Conservation (phyloP, 2,797 vertebrate species). For the Craterocephalus amniculus region DNA sequence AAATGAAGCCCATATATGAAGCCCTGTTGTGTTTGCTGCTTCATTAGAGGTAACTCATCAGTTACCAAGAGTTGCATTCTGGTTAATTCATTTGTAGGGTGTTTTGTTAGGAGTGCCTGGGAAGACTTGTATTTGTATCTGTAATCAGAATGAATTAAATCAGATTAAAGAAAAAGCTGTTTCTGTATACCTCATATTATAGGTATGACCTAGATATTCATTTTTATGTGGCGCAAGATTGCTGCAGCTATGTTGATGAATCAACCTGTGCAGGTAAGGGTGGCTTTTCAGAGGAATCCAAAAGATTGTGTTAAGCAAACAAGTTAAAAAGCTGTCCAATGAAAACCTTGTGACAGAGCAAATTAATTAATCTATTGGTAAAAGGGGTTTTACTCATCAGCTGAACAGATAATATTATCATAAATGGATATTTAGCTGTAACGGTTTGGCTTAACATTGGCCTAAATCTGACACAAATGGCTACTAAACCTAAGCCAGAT, state of each 20-base stretch:
- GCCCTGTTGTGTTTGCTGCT: neutral
- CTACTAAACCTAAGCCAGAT: constrained; percentile 37
- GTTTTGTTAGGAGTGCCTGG: too few relatives aligned
- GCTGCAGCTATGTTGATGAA: neutral
- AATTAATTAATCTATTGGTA: neutral
- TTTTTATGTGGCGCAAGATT: neutral
- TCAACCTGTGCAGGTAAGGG: neutral
- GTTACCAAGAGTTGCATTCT: neutral
- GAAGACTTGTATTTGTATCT: neutral
- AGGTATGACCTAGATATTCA: neutral
- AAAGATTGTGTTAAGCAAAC: neutral
- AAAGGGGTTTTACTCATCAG: constrained; percentile 2
- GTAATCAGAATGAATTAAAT: neutral
- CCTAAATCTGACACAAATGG: constrained; percentile 45
- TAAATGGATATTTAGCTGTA: constrained; percentile 22
- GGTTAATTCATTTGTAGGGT: neutral
- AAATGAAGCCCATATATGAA: neutral
- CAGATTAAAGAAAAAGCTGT: neutral
- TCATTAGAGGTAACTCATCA: neutral
- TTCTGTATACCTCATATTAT: neutral
- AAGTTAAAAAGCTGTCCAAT: neutral
- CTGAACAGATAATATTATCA: neutral
- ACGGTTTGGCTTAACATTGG: constrained; percentile 30
- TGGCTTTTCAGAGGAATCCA: neutral
- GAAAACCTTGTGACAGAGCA: neutral